Evolutionary conservation across 2,797 vertebrate genomes (phyloP), one percentile per base, ranked within the genome.

Genomic region (Neoniphon sammara): DNA sequence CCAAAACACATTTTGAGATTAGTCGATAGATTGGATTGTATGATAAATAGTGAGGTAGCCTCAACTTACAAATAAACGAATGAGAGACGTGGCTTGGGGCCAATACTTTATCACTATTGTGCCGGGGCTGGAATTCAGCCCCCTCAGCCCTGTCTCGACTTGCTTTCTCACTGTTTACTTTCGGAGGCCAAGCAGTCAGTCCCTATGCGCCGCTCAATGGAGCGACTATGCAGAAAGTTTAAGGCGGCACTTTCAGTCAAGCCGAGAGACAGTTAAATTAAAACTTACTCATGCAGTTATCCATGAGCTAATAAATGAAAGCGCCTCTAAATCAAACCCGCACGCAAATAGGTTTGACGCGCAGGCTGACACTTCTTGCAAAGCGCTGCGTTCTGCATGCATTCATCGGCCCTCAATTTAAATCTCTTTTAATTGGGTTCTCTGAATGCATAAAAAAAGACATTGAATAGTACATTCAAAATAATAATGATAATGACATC

Each of bases 121-220:
- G 85, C 73, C 66, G 83, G 78, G 87, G 84, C 83, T 91, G 90
- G 91, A 92, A 92, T 91, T 88, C 87, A 72, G 83, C 83, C 85
- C 84, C 82, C 86, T 90, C n/a, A n/a, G 84, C 91, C 89, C 88
- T 91, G 90, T 85, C 90, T 90, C 82, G 84, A 91, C 91, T 88
- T 84, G 93, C 83, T 80, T 68, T 79, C 82, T 81, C 65, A 15
- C 87, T 93, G 90, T 93, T 93, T 91, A 90, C 89, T 72, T 79
- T 84, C 15, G 76, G 86, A 82, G 86, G 89, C 85, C 86, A 66
- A 62, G 80, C 61, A 70, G 70, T 70, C 79, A 20, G 70, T 59
- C 20, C 50, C 67, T 54, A 70, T 50, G 66, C 31, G 71, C 75
- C 53, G 66, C 84, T 78, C 82, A 78, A 17, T 47, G 70, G 73